phyloP scores from a whole-genome alignment of 2,888 invertebrate species.

The Cremastinae sp. region DNA sequence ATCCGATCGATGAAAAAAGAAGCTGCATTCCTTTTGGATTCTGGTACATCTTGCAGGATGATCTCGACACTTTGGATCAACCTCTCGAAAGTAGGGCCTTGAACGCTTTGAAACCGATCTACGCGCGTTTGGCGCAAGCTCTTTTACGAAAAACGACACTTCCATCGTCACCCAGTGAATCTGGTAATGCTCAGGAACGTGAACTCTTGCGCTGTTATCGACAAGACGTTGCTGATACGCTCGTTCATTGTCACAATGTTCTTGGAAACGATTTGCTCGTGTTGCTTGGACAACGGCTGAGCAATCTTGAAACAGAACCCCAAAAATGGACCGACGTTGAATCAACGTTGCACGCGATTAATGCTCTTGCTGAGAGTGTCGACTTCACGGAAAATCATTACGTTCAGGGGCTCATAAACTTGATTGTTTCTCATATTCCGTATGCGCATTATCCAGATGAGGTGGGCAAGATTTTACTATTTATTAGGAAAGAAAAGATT shows the following conservation, averaged over 20 bases:
- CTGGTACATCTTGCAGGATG: conserved; percentile 94
- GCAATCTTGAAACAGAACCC: conserved; percentile 81
- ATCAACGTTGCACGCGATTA: conserved; percentile 82
- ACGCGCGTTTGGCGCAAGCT: conserved; percentile 88
- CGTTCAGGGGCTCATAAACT: conserved; percentile 81
- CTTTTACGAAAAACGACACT: conserved; percentile 90
- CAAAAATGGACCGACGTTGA: conserved; percentile 82
- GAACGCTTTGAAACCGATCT: conserved; percentile 85
- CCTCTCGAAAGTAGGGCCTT: conserved; percentile 70
- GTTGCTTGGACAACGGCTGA: conserved; percentile 85
- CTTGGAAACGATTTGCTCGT: conserved; percentile 88
- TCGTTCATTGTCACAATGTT: conserved; percentile 93
- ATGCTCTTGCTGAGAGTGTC: conserved; percentile 82
- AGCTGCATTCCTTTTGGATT: conserved; percentile 93
- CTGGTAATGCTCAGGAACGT: conserved; percentile 86
- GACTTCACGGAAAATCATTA: conserved; percentile 77
- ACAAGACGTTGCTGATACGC: conserved; percentile 92
- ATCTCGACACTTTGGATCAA: conserved; percentile 70
- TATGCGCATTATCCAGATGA: conserved; percentile 75
- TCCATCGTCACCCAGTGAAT: conserved; percentile 80
- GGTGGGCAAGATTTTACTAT: conserved; percentile 63
- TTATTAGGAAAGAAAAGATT: background rate
- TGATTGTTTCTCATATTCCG: conserved; percentile 74
- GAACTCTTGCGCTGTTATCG: conserved; percentile 90
- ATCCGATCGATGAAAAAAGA: conserved; percentile 92